Percentiles rank a stretch among this genome's conserved stretches.
Conservation (phyloP, 2,113 vertebrate species). For the Oryzias woworae region DNA sequence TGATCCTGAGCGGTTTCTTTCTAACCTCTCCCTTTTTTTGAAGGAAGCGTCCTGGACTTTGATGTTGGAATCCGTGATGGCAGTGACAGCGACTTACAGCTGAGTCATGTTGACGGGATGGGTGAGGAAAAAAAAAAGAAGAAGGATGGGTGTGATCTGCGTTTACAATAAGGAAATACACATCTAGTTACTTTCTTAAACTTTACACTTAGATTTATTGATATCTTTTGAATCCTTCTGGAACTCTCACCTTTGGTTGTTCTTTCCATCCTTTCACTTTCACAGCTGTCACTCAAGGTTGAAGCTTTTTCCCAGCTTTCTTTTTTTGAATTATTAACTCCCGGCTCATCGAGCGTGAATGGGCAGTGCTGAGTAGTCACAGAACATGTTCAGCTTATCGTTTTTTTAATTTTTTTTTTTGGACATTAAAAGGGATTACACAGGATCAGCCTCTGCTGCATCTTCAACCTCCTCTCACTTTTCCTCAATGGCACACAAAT, state of each 20-base stretch:
- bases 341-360: slow-evolving; percentile 70
- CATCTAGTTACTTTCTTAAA: background rate
- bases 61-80: slow-evolving; percentile 52
- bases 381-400: slow-evolving; percentile 68
- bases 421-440: slow-evolving; percentile 63
- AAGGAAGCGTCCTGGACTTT: slow-evolving; percentile 61
- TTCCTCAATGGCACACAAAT: slow-evolving; percentile 8
- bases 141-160: background rate
- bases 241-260: slow-evolving; percentile 1
- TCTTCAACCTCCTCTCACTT: background rate
- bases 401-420: slow-evolving; percentile 66
- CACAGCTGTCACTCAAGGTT: slow-evolving; percentile 49
- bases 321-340: slow-evolving; percentile 80
- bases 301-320: slow-evolving; percentile 47
- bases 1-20: too few relatives aligned
- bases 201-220: background rate
- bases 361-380: slow-evolving; percentile 76
- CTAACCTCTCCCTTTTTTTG: slow-evolving; percentile 31
- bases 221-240: background rate
- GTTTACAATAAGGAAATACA: background rate
- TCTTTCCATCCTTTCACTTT: slow-evolving; percentile 21
- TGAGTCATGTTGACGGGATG: slow-evolving; percentile 45
- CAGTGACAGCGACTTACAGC: slow-evolving; percentile 43
- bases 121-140: slow-evolving; percentile 34
- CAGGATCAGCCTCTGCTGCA: slow-evolving; percentile 13